These are phyloP conservation scores for Chrosomus eos DNA, from an alignment of 2,797 vertebrate genomes.

Conservation along the genomic window DNA sequence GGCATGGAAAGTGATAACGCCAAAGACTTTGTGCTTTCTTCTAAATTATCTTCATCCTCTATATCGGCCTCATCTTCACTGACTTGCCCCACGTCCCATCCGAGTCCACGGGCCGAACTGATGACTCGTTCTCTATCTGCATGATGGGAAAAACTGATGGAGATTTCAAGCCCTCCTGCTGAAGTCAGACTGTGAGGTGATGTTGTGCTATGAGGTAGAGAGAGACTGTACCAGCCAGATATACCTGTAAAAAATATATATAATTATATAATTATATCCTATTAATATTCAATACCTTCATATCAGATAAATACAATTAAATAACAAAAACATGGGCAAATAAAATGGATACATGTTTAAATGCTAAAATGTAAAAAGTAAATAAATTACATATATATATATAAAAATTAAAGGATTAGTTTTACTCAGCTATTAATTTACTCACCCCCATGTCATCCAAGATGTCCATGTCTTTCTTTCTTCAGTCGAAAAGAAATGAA, in stretches of 20 bases:
- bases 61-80: slow-evolving; percentile 58
- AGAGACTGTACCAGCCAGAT: slow-evolving; percentile 90
- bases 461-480: no score
- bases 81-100: slow-evolving; percentile 76
- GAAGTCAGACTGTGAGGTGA: slow-evolving; percentile 68
- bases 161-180: slow-evolving; percentile 90
- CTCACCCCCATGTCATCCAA: no score
- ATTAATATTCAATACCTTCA: not conserved
- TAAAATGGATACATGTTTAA: not conserved
- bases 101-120: slow-evolving; percentile 81
- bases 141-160: slow-evolving; percentile 82
- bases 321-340: not conserved
- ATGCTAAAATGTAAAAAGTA: not conserved
- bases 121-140: slow-evolving; percentile 85
- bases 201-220: slow-evolving; percentile 67
- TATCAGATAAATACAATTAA: not conserved
- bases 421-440: no score
- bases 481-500: no score
- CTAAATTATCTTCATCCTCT: slow-evolving; percentile 45
- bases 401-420: no score
- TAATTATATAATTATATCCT: not conserved
- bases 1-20: slow-evolving; percentile 82
- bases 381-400: no score
- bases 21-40: slow-evolving; percentile 52
- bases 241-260: slow-evolving; percentile 81